phyloP scores from a whole-genome alignment of 2,888 invertebrate genomes.

The Dastarcus helophoroides region DNA sequence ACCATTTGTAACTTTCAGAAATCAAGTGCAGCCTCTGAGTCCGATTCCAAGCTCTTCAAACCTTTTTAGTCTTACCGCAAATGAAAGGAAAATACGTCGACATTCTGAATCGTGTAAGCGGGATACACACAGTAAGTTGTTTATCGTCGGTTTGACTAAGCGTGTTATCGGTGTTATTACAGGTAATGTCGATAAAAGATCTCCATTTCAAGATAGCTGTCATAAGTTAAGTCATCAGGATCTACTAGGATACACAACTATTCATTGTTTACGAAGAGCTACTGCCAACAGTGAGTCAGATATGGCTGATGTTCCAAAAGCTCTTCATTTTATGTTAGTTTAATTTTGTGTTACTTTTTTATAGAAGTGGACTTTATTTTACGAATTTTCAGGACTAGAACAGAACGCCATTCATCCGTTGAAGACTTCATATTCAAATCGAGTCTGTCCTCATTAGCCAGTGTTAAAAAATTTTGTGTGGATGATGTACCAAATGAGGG shows the following conservation, averaged over 20 bases:
- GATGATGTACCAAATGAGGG: conserved; percentile 39
- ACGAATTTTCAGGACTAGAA: conserved; percentile 7
- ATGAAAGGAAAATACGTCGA: conserved; percentile 30
- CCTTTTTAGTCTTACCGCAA: conserved; percentile 35
- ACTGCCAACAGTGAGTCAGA: conserved; percentile 7
- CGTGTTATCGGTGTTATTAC: conserved; percentile 1
- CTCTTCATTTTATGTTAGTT: conserved; percentile 10
- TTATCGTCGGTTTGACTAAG: background rate
- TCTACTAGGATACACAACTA: conserved; percentile 62
- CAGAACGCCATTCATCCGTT: conserved; percentile 8
- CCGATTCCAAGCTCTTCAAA: conserved; percentile 81
- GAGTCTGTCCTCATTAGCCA: conserved; percentile 27
- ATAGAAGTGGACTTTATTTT: too few species aligned
- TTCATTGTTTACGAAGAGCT: conserved; percentile 48
- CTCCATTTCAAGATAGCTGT: conserved; percentile 33
- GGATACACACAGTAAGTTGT: conserved; percentile 42
- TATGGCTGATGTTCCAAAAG: conserved; percentile 2
- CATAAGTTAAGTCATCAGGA: conserved; percentile 59
- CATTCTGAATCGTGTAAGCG: conserved; percentile 43
- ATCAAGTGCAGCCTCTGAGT: conserved; percentile 67
- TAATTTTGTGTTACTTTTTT: background rate
- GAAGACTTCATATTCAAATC: conserved; percentile 11
- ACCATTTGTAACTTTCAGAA: conserved; percentile 42
- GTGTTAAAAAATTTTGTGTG: conserved; percentile 29
- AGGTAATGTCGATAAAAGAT: conserved; percentile 7